Base-by-base conservation (phyloP, 2,888 invertebrate species). In the Polydrusus tereticollis region DNA sequence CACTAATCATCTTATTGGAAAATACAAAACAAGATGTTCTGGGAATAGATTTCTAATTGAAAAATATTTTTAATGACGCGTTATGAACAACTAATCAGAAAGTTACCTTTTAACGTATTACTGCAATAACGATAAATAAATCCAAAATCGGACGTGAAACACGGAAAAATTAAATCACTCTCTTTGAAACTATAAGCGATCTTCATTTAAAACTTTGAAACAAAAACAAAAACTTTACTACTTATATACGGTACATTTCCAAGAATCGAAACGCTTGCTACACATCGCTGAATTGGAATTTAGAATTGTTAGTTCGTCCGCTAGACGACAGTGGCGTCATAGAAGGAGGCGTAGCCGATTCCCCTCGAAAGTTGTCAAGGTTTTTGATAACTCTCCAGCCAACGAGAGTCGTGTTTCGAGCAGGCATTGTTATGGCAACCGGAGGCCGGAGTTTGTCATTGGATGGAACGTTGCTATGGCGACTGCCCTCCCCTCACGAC, bases 401-500 rank as follows among this genome's bases (percentile, higher is more conserved):
- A 82, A 81, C 80, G 68, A 18, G 58, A 20, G 26, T 5, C 66
- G 67, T 77, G 78, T 80, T 78, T 78, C 60, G 69, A 69, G 45
- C 62, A 29, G 20, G 55, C 70, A 81, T 82, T 75, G 78, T 78
- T 77, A 82, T 82, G 80, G 82, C 76, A 77, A 83, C 82, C 23
- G 72, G 20, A 38, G 38, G 29, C 62, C 72, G 43, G 14, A 16
- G 43, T 2, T 12, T 62, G 63, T 23, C 70, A 83, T 84, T 84
- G 81, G 83, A 47, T 23, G 50, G 14, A 10, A 26, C 58, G 81
- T 83, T 77, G 73, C 81, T 77, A 83, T 83, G 83, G 82, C 79
- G 78, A 81, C 80, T 77, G 74, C 77, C 81, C 81, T 80, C 83
- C 83, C 83, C 81, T 82, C 80, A 75, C 79, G 75, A 79, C 81